Evolutionary conservation across 2,888 invertebrate species (phyloP).

Genomic region (Lingula anatina): DNA sequence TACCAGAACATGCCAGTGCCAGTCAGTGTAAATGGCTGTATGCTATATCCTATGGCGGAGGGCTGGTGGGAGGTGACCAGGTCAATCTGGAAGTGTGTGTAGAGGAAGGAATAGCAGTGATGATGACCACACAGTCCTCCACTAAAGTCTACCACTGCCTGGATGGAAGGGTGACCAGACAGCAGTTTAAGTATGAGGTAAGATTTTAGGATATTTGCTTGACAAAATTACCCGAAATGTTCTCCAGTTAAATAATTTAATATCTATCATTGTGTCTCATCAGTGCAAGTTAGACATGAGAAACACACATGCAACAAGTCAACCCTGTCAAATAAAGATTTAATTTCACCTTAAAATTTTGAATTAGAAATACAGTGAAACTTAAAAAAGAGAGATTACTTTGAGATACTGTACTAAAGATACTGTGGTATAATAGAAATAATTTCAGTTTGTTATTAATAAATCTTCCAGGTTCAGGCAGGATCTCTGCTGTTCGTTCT

Average conservation of each 20-base stretch:
- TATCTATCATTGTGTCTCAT: too few species aligned
- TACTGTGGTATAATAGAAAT: neutral
- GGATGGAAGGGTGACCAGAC: too few species aligned
- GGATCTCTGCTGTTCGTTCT: conserved; percentile 27
- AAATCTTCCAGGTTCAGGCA: too few species aligned
- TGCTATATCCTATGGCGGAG: conserved; percentile 32
- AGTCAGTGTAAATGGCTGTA: conserved; percentile 29
- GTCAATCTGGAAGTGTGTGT: conserved; percentile 20
- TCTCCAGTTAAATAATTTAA: too few species aligned
- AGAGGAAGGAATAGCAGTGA: conserved; percentile 16
- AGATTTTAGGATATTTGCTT: too few species aligned
- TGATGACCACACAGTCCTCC: conserved; percentile 31
- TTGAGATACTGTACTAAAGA: neutral
- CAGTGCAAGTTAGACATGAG: too few species aligned
- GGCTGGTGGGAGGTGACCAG: conserved; percentile 30
- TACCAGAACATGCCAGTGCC: conserved; percentile 21
- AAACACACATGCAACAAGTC: too few species aligned
- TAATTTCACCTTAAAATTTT: too few species aligned
- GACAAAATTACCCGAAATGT: too few species aligned
- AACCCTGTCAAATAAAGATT: too few species aligned
- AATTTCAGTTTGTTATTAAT: neutral
- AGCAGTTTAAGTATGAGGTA: neutral
- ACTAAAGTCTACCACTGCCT: conserved; percentile 21
- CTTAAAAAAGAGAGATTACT: neutral
- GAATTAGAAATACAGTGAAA: too few species aligned